Base-by-base conservation (phyloP, 2,113 vertebrate genomes). In the Mustela nigripes region DNA sequence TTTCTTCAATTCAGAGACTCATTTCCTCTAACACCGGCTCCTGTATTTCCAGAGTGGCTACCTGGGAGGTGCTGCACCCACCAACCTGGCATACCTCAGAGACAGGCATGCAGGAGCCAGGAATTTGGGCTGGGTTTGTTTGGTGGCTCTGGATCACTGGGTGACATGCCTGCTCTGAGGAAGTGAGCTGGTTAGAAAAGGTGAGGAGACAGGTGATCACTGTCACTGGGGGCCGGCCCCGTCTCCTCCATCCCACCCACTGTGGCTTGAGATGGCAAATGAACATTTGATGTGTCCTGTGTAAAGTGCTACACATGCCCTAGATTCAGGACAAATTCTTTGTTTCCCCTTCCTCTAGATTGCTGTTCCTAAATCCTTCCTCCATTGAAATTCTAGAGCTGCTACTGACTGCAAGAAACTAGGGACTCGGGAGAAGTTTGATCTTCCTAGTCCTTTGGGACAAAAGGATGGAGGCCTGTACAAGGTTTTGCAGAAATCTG, bases 181-280 rank as follows among this genome's bases (percentile, higher is more conserved):
- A 82, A 42, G 24, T 53, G 60, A 94, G 81, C 39, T 60, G 2
- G 31, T 33, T 58, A 69, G 31, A 53, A 71, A 89, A n/a, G 28
- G n/a, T 7, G n/a, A 33, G 39, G 48, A 36, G 26, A 24, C 0
- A 4, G 94, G 33, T 1, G 2, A 5, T 28, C 12, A 8, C 42
- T 63, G 71, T 80, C 71, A 12, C 26, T 1, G 92, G 11, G 22
- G 31, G 71, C 33, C 0, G 28, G 39, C 16, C 73, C 31, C 10
- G 0, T 26, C 24, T 50, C 9, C 45, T 53, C 45, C 14, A 1
- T 10, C 50, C 1, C 45, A 0, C 33, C 10, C 5, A 11, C 22
- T 74, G 11, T 19, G 15, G 36, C 79, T 18, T 24, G 56, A 21
- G 19, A 28, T 5, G 22, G 22, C 24, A 28, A 67, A 26, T 18